Evolutionary conservation across 2,888 invertebrate species (phyloP), one percentile per base, ranked within the genome.

Genomic region (Sabellastarte sp.): DNA sequence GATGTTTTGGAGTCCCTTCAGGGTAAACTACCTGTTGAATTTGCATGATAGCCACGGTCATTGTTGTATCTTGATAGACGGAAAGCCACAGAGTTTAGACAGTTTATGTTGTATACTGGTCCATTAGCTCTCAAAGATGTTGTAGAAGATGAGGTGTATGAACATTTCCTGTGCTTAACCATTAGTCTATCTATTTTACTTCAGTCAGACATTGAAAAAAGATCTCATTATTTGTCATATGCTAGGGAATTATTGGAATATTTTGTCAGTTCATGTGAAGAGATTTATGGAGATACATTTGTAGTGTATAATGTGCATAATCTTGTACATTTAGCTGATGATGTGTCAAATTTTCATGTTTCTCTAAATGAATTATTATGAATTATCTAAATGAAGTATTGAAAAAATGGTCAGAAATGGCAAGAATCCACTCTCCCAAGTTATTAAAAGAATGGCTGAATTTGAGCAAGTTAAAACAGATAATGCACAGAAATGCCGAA

Each of bases 51-150:
- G 59, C 75, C 74, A 10, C 67, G 77, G 59, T 53, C 72, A 0
- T 53, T 80, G n/a, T 55, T 28, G 59, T 70, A 76, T 10, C 20
- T 74, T n/a, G 71, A 73, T 26, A 63, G 69, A 10, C 79, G 75
- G 74, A 79, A 79, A 70, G 77, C 75, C 24, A 76, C 78, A 20
- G 78, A 79, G 59, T 75, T 73, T 32, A 53, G 76, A 28, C 69
- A 71, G 31, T 69, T 77, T 60, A 32, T 77, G 0, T 62, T 79
- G 41, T 77, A 79, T 59, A 72, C 71, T 31, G 78, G 75, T 0
- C 71, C 74, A 26, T 26, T 41, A 10, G 41, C 20, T 41, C 20
- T 41, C 10, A 41, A 41, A 41, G 20, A 41, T 41, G 41, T 20
- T 41, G 41, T 41, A 10, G 41, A 41, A 10, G 41, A 41, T 41